phyloP scores from a whole-genome alignment of 2,113 vertebrate genomes.

The Azemiops feae region DNA sequence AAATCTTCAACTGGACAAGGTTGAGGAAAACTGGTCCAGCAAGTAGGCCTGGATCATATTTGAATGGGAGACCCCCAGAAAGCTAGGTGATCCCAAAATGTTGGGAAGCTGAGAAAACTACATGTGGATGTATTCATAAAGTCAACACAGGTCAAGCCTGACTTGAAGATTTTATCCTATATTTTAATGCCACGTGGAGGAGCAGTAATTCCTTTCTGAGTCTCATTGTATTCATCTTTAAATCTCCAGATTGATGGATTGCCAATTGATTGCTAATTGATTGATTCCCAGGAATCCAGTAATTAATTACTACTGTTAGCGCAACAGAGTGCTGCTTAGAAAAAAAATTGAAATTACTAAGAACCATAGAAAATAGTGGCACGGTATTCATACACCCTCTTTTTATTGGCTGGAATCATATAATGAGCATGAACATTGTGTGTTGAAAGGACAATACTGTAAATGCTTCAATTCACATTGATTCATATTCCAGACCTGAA shows the following conservation, averaged over 20 bases:
- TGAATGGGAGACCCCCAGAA: neutral
- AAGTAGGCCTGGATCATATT: neutral
- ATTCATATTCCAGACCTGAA: neutral
- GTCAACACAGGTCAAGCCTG: neutral
- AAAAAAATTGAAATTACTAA: neutral
- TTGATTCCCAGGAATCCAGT: neutral
- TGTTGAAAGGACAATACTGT: neutral
- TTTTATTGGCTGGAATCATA: neutral
- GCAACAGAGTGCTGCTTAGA: neutral
- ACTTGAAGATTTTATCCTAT: neutral
- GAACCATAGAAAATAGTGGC: neutral
- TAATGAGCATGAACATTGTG: neutral
- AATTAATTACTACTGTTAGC: neutral
- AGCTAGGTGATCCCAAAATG: neutral
- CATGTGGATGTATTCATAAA: neutral
- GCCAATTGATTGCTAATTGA: neutral
- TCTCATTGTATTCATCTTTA: neutral
- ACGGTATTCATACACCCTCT: neutral
- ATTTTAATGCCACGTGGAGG: neutral
- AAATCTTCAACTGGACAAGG: neutral
- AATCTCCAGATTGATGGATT: neutral
- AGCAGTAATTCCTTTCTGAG: neutral
- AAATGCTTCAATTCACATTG: neutral
- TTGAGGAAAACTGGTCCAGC: neutral
- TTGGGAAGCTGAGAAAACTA: neutral